These are phyloP conservation scores for Cromileptes altivelis DNA, from an alignment of 2,113 vertebrate genomes.

Conservation along the genomic window DNA sequence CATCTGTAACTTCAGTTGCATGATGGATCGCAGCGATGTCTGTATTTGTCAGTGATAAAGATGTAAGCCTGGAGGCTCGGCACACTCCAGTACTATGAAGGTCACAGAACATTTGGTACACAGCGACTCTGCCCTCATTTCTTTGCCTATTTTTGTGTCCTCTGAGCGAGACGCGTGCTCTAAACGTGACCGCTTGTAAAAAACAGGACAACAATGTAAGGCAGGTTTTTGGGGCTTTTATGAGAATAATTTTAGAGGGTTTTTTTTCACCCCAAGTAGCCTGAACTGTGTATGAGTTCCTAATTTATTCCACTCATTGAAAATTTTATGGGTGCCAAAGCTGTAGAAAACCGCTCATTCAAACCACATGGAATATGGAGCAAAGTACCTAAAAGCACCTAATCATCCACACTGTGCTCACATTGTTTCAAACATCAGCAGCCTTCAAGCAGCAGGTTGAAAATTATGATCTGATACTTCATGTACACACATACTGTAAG, in stretches of 20 bases:
- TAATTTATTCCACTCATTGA: neutral
- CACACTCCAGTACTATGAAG: neutral
- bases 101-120: slow-evolving; percentile 24
- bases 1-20: neutral
- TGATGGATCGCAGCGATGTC: neutral
- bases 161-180: neutral
- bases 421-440: neutral
- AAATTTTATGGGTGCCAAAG: neutral
- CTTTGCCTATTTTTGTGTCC: slow-evolving; percentile 9
- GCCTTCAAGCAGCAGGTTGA: neutral
- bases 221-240: neutral
- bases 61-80: neutral
- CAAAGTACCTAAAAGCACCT: neutral
- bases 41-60: neutral
- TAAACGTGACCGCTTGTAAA: neutral
- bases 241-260: neutral
- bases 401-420: neutral
- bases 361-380: neutral
- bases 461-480: neutral
- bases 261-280: neutral
- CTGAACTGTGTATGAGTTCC: neutral
- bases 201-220: slow-evolving; percentile 4
- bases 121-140: slow-evolving; percentile 12
- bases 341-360: neutral
- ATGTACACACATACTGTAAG: neutral